phyloP scores from a whole-genome alignment of 1,140 invertebrate genomes.

The Stenopsyche tienmushanensis region DNA sequence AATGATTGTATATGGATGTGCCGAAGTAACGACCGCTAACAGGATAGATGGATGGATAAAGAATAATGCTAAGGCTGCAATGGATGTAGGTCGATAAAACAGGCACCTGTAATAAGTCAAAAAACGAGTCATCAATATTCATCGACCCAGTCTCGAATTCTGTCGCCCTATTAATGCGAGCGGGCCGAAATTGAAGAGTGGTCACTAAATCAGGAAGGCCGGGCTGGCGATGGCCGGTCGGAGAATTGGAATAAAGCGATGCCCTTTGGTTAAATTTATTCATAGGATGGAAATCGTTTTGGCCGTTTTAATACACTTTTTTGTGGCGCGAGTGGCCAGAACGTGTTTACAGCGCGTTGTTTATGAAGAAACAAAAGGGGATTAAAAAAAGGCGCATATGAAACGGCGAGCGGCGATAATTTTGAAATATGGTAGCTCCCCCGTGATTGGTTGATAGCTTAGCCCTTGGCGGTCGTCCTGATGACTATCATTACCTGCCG shows the following conservation, averaged over 20 bases:
- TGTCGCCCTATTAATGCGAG: too few relatives aligned
- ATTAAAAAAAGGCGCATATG: constrained; percentile 23
- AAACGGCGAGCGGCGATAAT: constrained; percentile 38
- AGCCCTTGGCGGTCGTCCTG: constrained; percentile 39
- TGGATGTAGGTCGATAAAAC: too few relatives aligned
- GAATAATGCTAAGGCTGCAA: too few relatives aligned
- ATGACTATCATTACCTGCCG: constrained; percentile 41
- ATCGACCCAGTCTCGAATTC: too few relatives aligned
- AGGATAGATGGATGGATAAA: too few relatives aligned
- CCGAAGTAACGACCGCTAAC: too few relatives aligned
- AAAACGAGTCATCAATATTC: too few relatives aligned
- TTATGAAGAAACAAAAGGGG: constrained; percentile 40
- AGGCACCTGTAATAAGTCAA: too few relatives aligned
- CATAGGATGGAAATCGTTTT: constrained; percentile 41
- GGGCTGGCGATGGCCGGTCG: too few relatives aligned
- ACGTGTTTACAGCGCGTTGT: constrained; percentile 39
- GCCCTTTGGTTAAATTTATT: constrained; percentile 38
- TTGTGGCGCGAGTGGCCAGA: constrained; percentile 5
- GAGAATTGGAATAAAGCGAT: constrained; percentile 2
- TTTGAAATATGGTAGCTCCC: constrained; percentile 41
- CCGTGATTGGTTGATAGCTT: constrained; percentile 42
- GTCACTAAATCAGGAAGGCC: too few relatives aligned
- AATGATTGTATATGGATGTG: too few relatives aligned
- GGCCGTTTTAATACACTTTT: constrained; percentile 29
- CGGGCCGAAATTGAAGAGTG: too few relatives aligned